phyloP scores from a whole-genome alignment of 1,140 invertebrate species.

The Zophobas morio region DNA sequence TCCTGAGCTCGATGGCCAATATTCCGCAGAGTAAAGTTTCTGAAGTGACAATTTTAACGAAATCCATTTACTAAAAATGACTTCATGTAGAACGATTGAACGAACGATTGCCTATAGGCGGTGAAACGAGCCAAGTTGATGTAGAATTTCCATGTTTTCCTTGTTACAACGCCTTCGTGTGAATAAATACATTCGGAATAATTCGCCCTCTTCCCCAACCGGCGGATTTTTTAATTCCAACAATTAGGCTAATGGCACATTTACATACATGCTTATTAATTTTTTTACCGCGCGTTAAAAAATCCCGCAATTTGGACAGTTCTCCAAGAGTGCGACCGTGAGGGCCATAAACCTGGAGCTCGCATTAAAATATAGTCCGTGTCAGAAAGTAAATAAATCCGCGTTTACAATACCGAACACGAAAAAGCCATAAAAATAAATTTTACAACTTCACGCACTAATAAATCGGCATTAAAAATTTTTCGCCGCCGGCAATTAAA shows the following conservation, averaged over 20 bases:
- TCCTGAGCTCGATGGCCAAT: slow-evolving; percentile 12
- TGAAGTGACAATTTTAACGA: slow-evolving; percentile 33
- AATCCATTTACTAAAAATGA: slow-evolving; percentile 22
- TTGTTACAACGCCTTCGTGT: slow-evolving; percentile 7
- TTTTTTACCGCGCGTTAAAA: not conserved
- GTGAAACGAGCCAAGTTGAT: not conserved
- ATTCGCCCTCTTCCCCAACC: not conserved
- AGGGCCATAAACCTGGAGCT: slow-evolving; percentile 13
- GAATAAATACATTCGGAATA: slow-evolving; percentile 3
- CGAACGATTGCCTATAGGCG: slow-evolving; percentile 23
- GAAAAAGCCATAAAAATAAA: slow-evolving; percentile 35
- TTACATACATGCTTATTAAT: slow-evolving; percentile 6
- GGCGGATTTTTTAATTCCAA: slow-evolving; percentile 5
- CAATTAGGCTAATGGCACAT: slow-evolving; percentile 6
- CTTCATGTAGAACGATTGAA: slow-evolving; percentile 35
- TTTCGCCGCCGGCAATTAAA: slow-evolving; percentile 1
- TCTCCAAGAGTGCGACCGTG: not conserved
- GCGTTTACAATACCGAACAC: slow-evolving; percentile 12
- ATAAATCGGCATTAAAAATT: slow-evolving; percentile 32
- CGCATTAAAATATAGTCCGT: slow-evolving; percentile 32
- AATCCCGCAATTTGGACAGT: not conserved
- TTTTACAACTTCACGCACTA: slow-evolving; percentile 39
- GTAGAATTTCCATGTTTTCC: slow-evolving; percentile 17
- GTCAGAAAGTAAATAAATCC: slow-evolving; percentile 29
- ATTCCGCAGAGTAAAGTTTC: slow-evolving; percentile 9